Base-by-base conservation (phyloP, 2,797 vertebrate species). In the Acanthiza pusilla region DNA sequence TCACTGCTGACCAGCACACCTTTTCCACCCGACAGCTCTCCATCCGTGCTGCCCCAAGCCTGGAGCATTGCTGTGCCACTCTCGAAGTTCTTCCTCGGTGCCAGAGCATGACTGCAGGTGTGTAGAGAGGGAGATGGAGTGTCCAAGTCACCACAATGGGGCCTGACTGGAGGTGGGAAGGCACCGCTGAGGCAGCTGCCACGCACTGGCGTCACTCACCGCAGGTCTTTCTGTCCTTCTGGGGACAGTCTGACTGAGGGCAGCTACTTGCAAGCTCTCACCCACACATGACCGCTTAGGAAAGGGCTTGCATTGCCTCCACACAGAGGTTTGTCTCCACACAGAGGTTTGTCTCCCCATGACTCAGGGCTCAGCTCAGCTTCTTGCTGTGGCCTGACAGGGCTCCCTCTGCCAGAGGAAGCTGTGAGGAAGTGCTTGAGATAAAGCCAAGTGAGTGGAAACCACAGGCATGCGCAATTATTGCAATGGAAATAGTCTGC, bases 71-170 rank as follows among this genome's bases (percentile, higher is more conserved):
- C 40, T 60, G 18, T 42, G 45, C 18, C 21, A 34, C 11, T 20
- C 9, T n/a, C 3, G 7, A 10, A 13, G 13, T 5, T 18, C 25
- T 55, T 23, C 27, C 36, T 48, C 0, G 3, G 21, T 11, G 16
- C 25, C 22, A 38, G 9, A 48, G 36, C 3, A 2, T 32, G 55
- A 26, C 2, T 34, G 30, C 15, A 10, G 20, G 4, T 6, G 16
- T 20, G 47, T 23, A 13, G 17, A n/a, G 73, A 23, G 8, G 18
- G 17, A 81, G 3, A 19, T 3, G 0, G 5, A 14, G 14, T 0
- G 1, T 10, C 18, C 0, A 1, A 42, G 19, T 15, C 1, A 2
- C n/a, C 1, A 6, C 8, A 5, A 5, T 0, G 0, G 36, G 20
- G 17, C 10, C 21, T 55, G 82, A 7, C 26, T 20, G 9, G 16